Evolutionary conservation across 2,113 vertebrate genomes (phyloP).

Genomic region (Pelusios castaneus): DNA sequence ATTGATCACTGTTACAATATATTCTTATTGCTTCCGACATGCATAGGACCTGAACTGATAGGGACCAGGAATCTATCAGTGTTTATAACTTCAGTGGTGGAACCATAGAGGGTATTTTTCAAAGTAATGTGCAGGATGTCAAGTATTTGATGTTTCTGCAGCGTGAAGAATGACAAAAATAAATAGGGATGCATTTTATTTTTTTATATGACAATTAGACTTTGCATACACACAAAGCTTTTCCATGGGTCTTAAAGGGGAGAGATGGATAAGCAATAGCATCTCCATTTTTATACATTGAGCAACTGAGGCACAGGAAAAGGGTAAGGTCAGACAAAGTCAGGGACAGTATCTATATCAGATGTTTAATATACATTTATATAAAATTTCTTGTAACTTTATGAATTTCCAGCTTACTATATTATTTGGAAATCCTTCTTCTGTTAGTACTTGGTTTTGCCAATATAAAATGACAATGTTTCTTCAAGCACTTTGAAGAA

Average conservation of each 20-base stretch:
- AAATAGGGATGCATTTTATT: neutral
- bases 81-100: constrained; percentile 30
- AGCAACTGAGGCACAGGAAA: constrained; percentile 1
- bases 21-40: constrained; percentile 50
- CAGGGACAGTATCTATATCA: neutral
- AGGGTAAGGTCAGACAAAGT: neutral
- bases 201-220: neutral
- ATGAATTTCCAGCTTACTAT: constrained; percentile 19
- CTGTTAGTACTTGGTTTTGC: neutral
- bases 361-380: constrained; percentile 48
- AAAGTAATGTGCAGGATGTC: neutral
- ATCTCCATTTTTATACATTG: constrained; percentile 26
- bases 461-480: constrained; percentile 3
- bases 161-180: neutral
- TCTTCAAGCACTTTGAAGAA: constrained; percentile 13
- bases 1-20: constrained; percentile 62
- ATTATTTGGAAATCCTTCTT: constrained; percentile 13
- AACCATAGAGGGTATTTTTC: constrained; percentile 46
- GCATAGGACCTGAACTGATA: constrained; percentile 16
- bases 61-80: constrained; percentile 42
- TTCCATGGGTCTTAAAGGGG: constrained; percentile 12
- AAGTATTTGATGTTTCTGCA: constrained; percentile 6
- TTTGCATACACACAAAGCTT: neutral
- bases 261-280: neutral
- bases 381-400: neutral